Conservation (phyloP, 1,140 invertebrate genomes). For the Cydia splendana region DNA sequence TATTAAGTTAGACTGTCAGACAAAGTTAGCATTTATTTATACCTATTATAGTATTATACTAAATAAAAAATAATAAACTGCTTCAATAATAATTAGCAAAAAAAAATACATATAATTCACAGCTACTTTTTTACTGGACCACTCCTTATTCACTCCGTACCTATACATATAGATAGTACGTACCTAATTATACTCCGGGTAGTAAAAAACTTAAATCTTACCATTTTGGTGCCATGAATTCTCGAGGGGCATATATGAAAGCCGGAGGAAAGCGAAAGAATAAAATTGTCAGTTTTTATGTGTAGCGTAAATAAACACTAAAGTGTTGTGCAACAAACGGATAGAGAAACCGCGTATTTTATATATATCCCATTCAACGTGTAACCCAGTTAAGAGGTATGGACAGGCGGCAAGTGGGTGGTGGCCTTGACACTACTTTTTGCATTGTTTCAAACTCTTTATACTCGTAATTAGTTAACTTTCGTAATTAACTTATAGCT, state of each 20-base stretch:
- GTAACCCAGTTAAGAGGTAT: constrained; percentile 12
- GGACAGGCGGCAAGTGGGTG: constrained; percentile 16
- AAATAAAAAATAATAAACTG: too few relatives aligned
- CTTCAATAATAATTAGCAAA: too few relatives aligned
- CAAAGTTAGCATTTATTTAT: too few relatives aligned
- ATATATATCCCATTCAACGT: constrained; percentile 42
- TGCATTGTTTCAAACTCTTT: neutral
- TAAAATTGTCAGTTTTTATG: constrained; percentile 13
- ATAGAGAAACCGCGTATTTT: constrained; percentile 40
- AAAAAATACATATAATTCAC: too few relatives aligned
- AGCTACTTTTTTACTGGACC: too few relatives aligned
- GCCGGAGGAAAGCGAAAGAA: neutral
- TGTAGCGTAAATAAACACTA: constrained; percentile 34
- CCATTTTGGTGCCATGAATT: neutral
- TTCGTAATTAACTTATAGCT: too few relatives aligned
- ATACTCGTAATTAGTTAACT: neutral
- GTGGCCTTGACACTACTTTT: constrained; percentile 23
- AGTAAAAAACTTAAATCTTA: neutral
- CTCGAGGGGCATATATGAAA: neutral
- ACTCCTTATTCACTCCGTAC: too few relatives aligned
- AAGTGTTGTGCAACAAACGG: constrained; percentile 40
- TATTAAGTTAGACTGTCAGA: neutral
- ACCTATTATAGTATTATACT: too few relatives aligned
- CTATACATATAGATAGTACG: too few relatives aligned
- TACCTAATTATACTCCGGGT: neutral